Conservation (phyloP, 2,797 vertebrate genomes). For the Serranus cabrilla region DNA sequence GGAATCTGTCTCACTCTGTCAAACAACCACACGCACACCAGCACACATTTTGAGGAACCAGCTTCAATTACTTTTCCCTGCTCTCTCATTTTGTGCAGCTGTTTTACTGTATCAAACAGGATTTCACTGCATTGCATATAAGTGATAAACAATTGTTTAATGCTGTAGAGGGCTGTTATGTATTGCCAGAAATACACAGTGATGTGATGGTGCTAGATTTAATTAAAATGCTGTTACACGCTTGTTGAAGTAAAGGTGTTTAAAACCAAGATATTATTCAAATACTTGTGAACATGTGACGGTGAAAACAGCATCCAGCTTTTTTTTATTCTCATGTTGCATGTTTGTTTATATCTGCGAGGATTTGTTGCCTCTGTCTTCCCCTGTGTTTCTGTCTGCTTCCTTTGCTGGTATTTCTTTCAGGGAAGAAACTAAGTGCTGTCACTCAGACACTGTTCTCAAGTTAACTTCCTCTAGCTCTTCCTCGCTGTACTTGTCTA, state of each 20-base stretch:
- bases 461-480: background rate
- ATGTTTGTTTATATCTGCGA: constrained; percentile 17
- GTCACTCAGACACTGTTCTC: constrained; percentile 27
- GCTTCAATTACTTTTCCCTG: constrained; percentile 27
- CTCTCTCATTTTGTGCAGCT: constrained; percentile 9
- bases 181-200: background rate
- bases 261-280: constrained; percentile 1
- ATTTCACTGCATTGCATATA: background rate
- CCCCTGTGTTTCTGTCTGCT: background rate
- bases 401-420: constrained; percentile 10
- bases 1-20: constrained; percentile 51
- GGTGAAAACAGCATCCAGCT: background rate
- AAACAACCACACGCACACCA: constrained; percentile 13
- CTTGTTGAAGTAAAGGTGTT: background rate
- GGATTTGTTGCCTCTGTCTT: constrained; percentile 1
- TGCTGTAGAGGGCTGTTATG: background rate
- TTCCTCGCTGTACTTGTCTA: constrained; percentile 13
- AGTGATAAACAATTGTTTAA: constrained; percentile 21
- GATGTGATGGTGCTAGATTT: background rate
- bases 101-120: constrained; percentile 11
- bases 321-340: background rate
- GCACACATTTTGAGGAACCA: constrained; percentile 23
- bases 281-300: background rate
- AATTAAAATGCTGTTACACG: background rate
- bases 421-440: constrained; percentile 7